These are phyloP conservation scores for Lampropteryx suffumata DNA, from an alignment of 2,888 invertebrate species.

Conservation along the genomic window DNA sequence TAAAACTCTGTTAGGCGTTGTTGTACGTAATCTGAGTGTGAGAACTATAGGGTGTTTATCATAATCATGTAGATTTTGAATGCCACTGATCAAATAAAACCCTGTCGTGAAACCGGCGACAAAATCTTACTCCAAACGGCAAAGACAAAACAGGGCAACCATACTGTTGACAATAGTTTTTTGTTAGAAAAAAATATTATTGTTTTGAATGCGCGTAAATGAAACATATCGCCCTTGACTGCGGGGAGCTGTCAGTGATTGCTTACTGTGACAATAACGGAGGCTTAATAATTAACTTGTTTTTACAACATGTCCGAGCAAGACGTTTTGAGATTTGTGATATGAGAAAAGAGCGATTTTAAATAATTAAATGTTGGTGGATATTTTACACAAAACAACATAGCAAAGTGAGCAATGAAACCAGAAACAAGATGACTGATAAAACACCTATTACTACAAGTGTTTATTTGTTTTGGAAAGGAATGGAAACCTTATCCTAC, in stretches of 20 bases:
- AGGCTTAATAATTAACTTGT: slow-evolving; percentile 69
- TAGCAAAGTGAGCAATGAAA: too few relatives aligned
- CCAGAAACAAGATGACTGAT: too few relatives aligned
- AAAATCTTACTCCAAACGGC: slow-evolving; percentile 11
- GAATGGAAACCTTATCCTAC: too few relatives aligned
- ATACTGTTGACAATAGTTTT: slow-evolving; percentile 18
- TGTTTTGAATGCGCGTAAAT: slow-evolving; percentile 37
- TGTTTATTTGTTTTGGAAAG: too few relatives aligned
- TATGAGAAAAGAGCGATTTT: slow-evolving; percentile 13
- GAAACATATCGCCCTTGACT: slow-evolving; percentile 45
- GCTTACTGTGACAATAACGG: slow-evolving; percentile 62
- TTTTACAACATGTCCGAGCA: slow-evolving; percentile 55
- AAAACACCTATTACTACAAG: too few relatives aligned
- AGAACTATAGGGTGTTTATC: too few relatives aligned
- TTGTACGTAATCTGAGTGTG: too few relatives aligned
- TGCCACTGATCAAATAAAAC: background rate
- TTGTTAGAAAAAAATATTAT: slow-evolving; percentile 5
- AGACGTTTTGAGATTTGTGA: slow-evolving; percentile 32
- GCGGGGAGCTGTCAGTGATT: slow-evolving; percentile 54
- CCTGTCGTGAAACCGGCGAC: background rate
- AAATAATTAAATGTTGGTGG: too few relatives aligned
- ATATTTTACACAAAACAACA: too few relatives aligned
- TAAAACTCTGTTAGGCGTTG: too few relatives aligned
- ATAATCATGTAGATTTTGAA: too few relatives aligned
- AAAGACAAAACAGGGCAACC: slow-evolving; percentile 18